Evolutionary conservation across 2,888 invertebrate species (phyloP), one percentile per base, ranked within the genome.

Genomic region (Chouioia cunea): DNA sequence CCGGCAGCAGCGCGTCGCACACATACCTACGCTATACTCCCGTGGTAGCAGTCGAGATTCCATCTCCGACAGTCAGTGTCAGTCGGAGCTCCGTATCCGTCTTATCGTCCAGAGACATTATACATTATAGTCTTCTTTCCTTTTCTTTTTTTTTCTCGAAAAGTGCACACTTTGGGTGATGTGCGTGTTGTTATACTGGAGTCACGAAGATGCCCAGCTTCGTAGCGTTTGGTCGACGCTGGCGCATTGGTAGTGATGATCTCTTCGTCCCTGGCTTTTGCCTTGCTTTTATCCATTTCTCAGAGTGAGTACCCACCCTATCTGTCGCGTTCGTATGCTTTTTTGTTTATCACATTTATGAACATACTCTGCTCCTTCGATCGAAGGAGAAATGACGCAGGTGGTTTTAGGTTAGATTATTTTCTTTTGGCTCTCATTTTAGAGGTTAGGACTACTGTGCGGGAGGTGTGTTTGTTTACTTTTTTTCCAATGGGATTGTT

Each of bases 181-280:
- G 8, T 36, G 20, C 14, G 23, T 16, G n/a, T 36, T 46, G 23
- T 22, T 27, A 47, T n/a, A 27, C 18, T 14, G 58, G 48, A 18
- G 8, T 43, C 16, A 18, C 62, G 46, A 60, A 76, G 71, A 95
- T 95, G 95, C 95, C 95, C 74, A 93, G 94, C 76, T 89, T 95
- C 77, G 90, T 95, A 76, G 93, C 92, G 71, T 94, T 95, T 86
- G 89, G 92, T 79, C 89, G 95, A 79, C 89, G 95, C 76, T 95
- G 95, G 95, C 91, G 91, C 78, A 91, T 93, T 63, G 95, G 93
- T 74, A 94, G 93, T 75, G 95, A 95, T 86, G 95, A 95, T 87
- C 87, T 95, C 75, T 91, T 93, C 71, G 90, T 95, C 59, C 94
- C 95, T n/a, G 93, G 92, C 71, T 89, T 90, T 76, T 89, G 91